Conservation (phyloP, 92 coral and sea anemone genomes). For the Porites lobata region DNA sequence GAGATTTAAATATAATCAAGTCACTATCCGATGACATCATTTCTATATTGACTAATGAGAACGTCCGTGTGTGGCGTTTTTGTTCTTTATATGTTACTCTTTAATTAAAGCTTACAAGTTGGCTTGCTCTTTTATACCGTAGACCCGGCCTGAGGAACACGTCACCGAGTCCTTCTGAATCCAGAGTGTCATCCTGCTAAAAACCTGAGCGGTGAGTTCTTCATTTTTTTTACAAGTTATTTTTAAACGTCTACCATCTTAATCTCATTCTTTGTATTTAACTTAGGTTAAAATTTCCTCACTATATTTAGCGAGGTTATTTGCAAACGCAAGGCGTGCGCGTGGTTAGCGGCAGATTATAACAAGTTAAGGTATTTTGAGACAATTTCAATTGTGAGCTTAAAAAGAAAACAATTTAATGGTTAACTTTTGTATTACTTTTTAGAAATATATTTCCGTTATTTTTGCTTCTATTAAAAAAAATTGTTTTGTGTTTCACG, state of each 20-base stretch:
- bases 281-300: conserved; percentile 11
- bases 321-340: conserved; percentile 21
- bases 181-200: no score
- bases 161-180: no score
- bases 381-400: background rate
- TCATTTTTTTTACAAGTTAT: conserved; percentile 1
- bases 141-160: background rate
- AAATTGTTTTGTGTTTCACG: no score
- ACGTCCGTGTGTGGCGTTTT: background rate
- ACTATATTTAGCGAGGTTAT: conserved; percentile 41
- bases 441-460: background rate
- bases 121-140: background rate
- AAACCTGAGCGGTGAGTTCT: conserved; percentile 19
- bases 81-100: conserved; percentile 7
- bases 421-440: background rate
- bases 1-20: conserved; percentile 19
- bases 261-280: conserved; percentile 44
- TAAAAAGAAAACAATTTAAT: background rate
- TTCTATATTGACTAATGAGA: conserved; percentile 22
- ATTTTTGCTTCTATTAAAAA: background rate
- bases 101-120: conserved; percentile 21
- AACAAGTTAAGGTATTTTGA: background rate
- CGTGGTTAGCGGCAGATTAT: no score
- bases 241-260: conserved; percentile 33
- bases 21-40: conserved; percentile 38